Conservation (phyloP, 2,113 vertebrate species). For the Carassius auratus region DNA sequence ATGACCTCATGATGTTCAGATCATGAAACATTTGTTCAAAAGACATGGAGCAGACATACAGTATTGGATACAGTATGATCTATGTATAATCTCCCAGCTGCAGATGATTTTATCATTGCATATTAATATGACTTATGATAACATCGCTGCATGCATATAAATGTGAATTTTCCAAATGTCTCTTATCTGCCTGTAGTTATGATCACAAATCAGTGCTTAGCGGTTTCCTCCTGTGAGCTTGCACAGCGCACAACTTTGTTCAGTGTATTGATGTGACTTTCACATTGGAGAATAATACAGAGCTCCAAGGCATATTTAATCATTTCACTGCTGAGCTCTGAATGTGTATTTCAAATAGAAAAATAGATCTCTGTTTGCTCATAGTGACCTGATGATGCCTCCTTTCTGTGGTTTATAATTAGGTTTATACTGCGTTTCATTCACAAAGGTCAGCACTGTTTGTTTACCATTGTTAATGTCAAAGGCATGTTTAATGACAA, state of each 20-base stretch:
- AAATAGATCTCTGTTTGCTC: not conserved
- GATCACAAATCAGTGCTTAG: constrained; percentile 19
- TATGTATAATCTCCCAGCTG: not conserved
- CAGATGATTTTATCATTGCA: not conserved
- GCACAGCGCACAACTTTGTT: not conserved
- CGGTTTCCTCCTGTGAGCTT: not conserved
- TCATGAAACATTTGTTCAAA: not conserved
- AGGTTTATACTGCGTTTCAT: not conserved
- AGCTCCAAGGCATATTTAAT: not conserved
- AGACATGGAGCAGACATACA: not conserved
- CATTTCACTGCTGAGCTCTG: not conserved
- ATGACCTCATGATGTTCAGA: not conserved
- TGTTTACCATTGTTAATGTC: not conserved
- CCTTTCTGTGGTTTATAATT: not conserved
- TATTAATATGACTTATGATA: not conserved
- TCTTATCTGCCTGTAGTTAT: not conserved
- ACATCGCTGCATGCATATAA: not conserved
- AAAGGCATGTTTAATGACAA: not conserved
- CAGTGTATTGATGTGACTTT: not conserved
- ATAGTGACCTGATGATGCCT: not conserved
- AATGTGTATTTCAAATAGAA: not conserved
- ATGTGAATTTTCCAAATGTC: not conserved
- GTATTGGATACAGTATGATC: not conserved
- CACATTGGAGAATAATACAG: not conserved
- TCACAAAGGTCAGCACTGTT: constrained; percentile 8